Conservation (phyloP, 1,140 invertebrate genomes). For the Phthorimaea operculella region DNA sequence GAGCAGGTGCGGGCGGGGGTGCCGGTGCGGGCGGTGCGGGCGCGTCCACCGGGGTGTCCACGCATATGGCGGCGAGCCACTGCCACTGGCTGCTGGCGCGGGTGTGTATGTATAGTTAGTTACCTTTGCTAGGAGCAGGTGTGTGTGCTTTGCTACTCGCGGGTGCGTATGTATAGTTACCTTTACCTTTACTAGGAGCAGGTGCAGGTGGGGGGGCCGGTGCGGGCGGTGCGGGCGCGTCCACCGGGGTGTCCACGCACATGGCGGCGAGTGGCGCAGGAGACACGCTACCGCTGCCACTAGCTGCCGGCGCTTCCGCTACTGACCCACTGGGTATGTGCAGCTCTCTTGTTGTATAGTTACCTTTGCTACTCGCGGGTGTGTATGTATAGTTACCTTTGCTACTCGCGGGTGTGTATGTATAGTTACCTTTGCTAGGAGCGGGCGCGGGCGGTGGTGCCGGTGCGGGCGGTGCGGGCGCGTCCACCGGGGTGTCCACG, state of each 20-base stretch:
- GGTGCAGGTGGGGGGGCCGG: constrained; percentile 11
- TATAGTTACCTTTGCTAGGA: background rate
- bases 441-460: constrained; percentile 8
- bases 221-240: constrained; percentile 11
- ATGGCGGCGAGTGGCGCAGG: background rate
- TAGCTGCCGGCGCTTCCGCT: no score
- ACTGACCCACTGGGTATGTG: no score
- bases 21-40: constrained; percentile 12
- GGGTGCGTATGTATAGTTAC: no score
- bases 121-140: no score
- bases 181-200: background rate
- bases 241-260: background rate
- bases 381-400: no score
- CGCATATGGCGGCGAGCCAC: constrained; percentile 7
- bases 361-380: no score
- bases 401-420: no score
- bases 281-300: no score
- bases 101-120: no score
- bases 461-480: constrained; percentile 12
- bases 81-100: constrained; percentile 19
- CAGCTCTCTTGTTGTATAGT: no score
- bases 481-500: background rate
- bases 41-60: background rate
- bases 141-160: no score
- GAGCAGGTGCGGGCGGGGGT: constrained; percentile 7